A percentile compares a stretch with the other conserved stretches of the same genome.
These are phyloP conservation scores for Tretioscincus oriximinensis DNA, from an alignment of 2,113 vertebrate genomes.

Conservation along the genomic window DNA sequence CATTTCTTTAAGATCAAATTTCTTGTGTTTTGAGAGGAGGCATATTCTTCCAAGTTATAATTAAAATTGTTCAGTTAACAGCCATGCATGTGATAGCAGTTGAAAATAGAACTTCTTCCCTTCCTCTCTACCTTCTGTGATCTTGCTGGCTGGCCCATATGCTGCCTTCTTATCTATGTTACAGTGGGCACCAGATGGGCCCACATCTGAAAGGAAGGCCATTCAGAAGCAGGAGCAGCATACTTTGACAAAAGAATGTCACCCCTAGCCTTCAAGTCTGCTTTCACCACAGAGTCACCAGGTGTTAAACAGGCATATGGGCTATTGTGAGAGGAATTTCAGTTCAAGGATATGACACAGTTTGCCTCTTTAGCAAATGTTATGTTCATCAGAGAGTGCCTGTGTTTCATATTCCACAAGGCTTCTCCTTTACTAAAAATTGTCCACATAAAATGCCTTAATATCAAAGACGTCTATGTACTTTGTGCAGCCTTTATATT, in stretches of 20 bases:
- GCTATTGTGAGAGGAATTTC: slow-evolving; percentile 39
- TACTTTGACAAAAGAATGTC: slow-evolving; percentile 65
- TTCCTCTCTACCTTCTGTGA: slow-evolving; percentile 55
- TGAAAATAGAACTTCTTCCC: slow-evolving; percentile 30
- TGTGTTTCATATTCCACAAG: background rate
- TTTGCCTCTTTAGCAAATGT: slow-evolving; percentile 50
- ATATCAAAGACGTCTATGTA: background rate
- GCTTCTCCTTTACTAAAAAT: slow-evolving; percentile 9
- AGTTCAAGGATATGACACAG: slow-evolving; percentile 34
- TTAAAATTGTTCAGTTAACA: slow-evolving; percentile 20
- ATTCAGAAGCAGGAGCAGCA: slow-evolving; percentile 60
- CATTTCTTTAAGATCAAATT: background rate
- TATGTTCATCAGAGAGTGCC: background rate
- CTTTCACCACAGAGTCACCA: slow-evolving; percentile 32
- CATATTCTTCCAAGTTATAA: background rate
- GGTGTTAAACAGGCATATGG: slow-evolving; percentile 56
- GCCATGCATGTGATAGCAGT: slow-evolving; percentile 38
- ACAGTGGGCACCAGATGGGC: slow-evolving; percentile 71
- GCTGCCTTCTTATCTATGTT: slow-evolving; percentile 62
- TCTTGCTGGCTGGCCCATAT: slow-evolving; percentile 70
- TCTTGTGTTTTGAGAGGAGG: background rate
- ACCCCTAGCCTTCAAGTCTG: slow-evolving; percentile 57
- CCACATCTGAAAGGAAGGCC: slow-evolving; percentile 64
- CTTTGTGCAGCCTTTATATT: too few species aligned
- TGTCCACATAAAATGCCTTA: background rate